phyloP scores from a whole-genome alignment of 2,797 vertebrate species.

The Enteromius unitaeniatus region DNA sequence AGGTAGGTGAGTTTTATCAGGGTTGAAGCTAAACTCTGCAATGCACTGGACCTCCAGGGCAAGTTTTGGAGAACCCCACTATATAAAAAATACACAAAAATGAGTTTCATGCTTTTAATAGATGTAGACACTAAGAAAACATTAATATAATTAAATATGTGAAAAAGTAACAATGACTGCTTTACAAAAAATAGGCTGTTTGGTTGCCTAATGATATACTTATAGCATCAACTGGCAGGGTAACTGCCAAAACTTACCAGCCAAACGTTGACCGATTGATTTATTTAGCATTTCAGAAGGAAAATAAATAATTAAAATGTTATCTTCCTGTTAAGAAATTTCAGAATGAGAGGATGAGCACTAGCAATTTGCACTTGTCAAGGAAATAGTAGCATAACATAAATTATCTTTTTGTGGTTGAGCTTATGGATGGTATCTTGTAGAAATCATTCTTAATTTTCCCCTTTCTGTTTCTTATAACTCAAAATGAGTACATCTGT shows the following conservation, averaged over 20 bases:
- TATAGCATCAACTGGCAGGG: background rate
- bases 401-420: background rate
- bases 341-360: background rate
- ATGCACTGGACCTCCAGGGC: too few species aligned
- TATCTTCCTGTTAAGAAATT: background rate
- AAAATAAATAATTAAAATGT: background rate
- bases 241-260: background rate
- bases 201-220: background rate
- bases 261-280: background rate
- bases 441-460: background rate
- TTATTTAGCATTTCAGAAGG: background rate
- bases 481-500: constrained; percentile 13
- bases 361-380: background rate
- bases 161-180: background rate
- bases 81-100: too few species aligned
- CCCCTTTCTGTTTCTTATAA: background rate
- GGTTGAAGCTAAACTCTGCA: too few species aligned
- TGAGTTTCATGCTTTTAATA: background rate
- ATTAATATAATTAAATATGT: background rate
- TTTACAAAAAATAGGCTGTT: background rate
- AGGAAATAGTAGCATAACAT: background rate
- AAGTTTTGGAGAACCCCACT: too few species aligned
- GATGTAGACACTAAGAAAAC: background rate
- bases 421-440: background rate
- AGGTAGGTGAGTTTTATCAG: too few species aligned